Evolutionary conservation across 2,888 invertebrate species (phyloP), one percentile per base, ranked within the genome.

Genomic region (Aradus depressus): DNA sequence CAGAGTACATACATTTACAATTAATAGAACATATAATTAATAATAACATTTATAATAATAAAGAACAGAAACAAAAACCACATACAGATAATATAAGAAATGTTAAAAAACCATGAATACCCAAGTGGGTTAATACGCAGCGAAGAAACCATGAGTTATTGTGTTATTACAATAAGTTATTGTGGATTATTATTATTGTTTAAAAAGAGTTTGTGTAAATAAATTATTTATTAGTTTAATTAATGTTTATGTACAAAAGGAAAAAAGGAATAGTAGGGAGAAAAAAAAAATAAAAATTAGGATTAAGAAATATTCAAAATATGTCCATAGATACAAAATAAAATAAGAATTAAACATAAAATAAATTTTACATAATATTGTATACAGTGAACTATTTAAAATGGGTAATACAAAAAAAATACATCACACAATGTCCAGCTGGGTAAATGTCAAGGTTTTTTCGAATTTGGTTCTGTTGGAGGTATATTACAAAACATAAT

Each of bases 301-400:
- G n/a, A n/a, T 62, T 66, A 68, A 66, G 66, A 65, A 67, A 67
- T 66, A 66, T 65, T 60, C 61, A 59, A 55, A 58, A 57, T 52
- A 55, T 51, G 53, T 53, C 47, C 48, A 50, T 63, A 61, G 61
- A 63, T 63, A 64, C 64, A 63, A 61, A 62, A 62, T 59, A 57
- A 49, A 47, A 59, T 61, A 38, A 51, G 52, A 37, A 54, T 44
- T n/a, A 50, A 49, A 39, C 41, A 50, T 51, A 45, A 37, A 49
- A 43, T n/a, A 45, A 6, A 51, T 21, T 16, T 28, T 28, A 50
- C 5, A 22, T 41, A 37, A 18, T 41, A 19, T 12, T 45, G 51
- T 49, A 54, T 34, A 16, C 45, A 44, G n/a, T n/a, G n/a, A n/a
- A n/a, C n/a, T n/a, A n/a, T n/a, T n/a, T n/a, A n/a, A n/a, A n/a